These are phyloP conservation scores for Melanotaenia boesemani DNA, from an alignment of 2,797 vertebrate species.

Conservation along the genomic window DNA sequence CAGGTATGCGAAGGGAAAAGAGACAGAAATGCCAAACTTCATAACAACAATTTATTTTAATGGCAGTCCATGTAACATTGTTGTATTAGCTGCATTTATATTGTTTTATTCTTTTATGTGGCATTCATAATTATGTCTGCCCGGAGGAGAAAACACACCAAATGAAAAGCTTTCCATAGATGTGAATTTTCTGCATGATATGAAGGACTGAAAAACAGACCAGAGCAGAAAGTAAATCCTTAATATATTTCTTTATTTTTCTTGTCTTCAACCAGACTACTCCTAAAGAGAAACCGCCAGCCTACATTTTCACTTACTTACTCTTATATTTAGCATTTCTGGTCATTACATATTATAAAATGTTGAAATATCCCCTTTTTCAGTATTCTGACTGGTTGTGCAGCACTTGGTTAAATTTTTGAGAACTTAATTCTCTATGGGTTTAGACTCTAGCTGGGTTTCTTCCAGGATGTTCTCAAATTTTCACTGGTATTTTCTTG, in stretches of 20 bases:
- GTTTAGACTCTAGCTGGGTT: too few relatives aligned
- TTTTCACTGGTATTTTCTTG: too few relatives aligned
- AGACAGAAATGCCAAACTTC: conserved; percentile 79
- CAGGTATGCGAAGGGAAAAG: conserved; percentile 72
- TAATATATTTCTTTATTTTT: neutral
- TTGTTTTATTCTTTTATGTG: conserved; percentile 58
- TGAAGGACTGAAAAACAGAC: conserved; percentile 16
- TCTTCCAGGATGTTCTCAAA: too few relatives aligned
- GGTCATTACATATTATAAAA: neutral
- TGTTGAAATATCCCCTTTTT: neutral
- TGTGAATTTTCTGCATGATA: conserved; percentile 19
- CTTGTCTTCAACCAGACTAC: neutral
- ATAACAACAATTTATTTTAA: conserved; percentile 71
- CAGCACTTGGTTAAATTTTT: too few relatives aligned
- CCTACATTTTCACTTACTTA: neutral
- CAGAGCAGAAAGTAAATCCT: conserved; percentile 2
- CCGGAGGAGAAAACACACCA: conserved; percentile 40
- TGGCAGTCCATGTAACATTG: conserved; percentile 15
- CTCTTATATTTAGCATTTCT: neutral
- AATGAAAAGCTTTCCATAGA: conserved; percentile 27
- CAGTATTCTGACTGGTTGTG: too few relatives aligned
- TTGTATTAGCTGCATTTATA: conserved; percentile 33
- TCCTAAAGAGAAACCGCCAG: neutral
- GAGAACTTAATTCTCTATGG: too few relatives aligned
- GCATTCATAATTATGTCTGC: conserved; percentile 50